Base-by-base conservation (phyloP, 1,140 invertebrate species). In the Apolygus lucorum region DNA sequence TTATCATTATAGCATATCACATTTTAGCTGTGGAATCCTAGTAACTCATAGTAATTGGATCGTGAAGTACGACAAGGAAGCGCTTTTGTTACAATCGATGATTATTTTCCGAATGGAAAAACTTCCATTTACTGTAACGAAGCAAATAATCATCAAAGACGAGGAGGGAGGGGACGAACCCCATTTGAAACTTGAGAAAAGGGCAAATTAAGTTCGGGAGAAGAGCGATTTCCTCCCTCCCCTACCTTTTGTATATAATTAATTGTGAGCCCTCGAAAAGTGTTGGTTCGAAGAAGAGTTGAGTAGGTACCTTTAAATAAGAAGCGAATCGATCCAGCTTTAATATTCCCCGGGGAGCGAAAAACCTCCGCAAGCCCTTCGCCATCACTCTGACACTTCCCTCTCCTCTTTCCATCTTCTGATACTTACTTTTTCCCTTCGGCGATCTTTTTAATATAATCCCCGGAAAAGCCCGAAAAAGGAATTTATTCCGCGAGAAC, bases 361-460 rank as follows among this genome's bases (percentile, higher is more conserved):
- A 63, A 63, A n/a, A 52, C 49, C n/a, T 52, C 49, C 49, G 13
- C 52, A 21, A 1, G 52, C n/a, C 2, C 52, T 54, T n/a, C 52
- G 25, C n/a, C n/a, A n/a, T n/a, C n/a, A n/a, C n/a, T n/a, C n/a
- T n/a, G n/a, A n/a, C n/a, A 17, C 34, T 42, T 42, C 34, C 17
- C 34, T 42, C 4, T 42, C 34, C 34, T 8, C 34, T 17, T 17
- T 42, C 34, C 34, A 17, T 42, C 34, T 17, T 42, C 34, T 17
- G 34, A 4, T 17, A 42, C 4, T 42, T 63, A 63, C 62, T 63
- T 63, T 63, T 63, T 63, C 62, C 62, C 62, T 63, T 63, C 62
- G 62, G 62, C 62, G 62, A 63, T 63, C 62, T 63, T 63, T 63
- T 63, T 63, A 63, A 63, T 63, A 63, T 63, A 63, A 63, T 63